Percentiles rank a stretch among this genome's conserved stretches.
Evolutionary conservation across 2,113 vertebrate species (phyloP).

Genomic region (Parus major): DNA sequence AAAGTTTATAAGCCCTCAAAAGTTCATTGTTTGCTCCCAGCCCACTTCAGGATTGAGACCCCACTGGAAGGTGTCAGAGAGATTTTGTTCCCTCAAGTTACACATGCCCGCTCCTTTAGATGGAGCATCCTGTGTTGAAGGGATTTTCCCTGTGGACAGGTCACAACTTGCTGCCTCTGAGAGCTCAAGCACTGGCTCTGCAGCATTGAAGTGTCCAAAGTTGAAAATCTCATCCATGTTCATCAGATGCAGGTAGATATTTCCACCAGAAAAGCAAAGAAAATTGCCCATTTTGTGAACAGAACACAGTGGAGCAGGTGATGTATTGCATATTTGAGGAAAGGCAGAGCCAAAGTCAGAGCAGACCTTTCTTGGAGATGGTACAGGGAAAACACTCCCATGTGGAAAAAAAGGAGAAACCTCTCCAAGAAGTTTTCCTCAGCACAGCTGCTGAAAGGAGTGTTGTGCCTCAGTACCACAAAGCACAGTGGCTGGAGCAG

Average conservation of each 20-base stretch:
- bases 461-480: background rate
- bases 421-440: background rate
- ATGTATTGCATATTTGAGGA: background rate
- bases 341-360: background rate
- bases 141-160: rapidly evolving
- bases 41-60: rapidly evolving
- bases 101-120: background rate
- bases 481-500: background rate
- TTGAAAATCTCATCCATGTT: background rate
- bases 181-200: background rate
- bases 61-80: background rate
- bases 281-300: background rate
- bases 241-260: background rate
- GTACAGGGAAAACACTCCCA: background rate
- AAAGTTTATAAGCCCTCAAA: background rate
- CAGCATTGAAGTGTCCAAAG: background rate
- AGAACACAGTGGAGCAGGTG: background rate
- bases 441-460: background rate
- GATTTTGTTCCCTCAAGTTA: background rate
- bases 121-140: background rate
- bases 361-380: background rate
- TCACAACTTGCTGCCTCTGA: background rate
- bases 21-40: background rate
- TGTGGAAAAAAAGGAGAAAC: background rate
- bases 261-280: background rate